These are phyloP conservation scores for Lophotis ruficrista DNA, from an alignment of 2,113 vertebrate species.

Conservation along the genomic window DNA sequence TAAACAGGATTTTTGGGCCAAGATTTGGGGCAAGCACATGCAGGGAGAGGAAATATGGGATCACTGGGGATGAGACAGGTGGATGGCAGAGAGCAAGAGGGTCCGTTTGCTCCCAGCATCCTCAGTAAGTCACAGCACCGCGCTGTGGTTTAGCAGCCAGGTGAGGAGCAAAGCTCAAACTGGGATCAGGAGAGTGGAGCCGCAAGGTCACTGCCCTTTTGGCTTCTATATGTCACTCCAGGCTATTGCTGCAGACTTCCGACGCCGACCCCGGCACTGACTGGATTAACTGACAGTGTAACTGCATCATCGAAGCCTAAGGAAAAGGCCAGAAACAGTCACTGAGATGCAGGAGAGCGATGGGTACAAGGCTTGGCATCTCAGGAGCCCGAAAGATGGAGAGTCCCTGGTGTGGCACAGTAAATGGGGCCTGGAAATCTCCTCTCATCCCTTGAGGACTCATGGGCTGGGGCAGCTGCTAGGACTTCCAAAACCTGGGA, in stretches of 20 bases:
- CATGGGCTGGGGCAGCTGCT: not conserved
- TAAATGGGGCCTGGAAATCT: not conserved
- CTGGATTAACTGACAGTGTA: not conserved
- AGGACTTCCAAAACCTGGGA: not conserved
- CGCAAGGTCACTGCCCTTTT: fast-evolving
- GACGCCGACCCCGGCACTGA: fast-evolving
- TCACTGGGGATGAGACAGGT: not conserved
- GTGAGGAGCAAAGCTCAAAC: not conserved
- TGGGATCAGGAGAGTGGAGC: fast-evolving
- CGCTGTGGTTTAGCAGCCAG: fast-evolving
- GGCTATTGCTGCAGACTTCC: not conserved
- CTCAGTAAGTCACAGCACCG: not conserved
- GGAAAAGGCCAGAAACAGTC: not conserved
- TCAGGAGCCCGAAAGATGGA: not conserved
- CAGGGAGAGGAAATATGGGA: not conserved
- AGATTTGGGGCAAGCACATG: not conserved
- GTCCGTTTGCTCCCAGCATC: not conserved
- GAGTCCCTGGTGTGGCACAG: fast-evolving
- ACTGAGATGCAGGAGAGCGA: fast-evolving
- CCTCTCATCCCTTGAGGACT: not conserved
- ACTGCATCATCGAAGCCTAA: not conserved
- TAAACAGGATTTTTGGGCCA: not conserved
- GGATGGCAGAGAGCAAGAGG: not conserved
- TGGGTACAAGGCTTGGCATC: not conserved
- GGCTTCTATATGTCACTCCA: not conserved